Base-by-base conservation (phyloP, 2,113 vertebrate genomes). In the Syngnathus floridae region DNA sequence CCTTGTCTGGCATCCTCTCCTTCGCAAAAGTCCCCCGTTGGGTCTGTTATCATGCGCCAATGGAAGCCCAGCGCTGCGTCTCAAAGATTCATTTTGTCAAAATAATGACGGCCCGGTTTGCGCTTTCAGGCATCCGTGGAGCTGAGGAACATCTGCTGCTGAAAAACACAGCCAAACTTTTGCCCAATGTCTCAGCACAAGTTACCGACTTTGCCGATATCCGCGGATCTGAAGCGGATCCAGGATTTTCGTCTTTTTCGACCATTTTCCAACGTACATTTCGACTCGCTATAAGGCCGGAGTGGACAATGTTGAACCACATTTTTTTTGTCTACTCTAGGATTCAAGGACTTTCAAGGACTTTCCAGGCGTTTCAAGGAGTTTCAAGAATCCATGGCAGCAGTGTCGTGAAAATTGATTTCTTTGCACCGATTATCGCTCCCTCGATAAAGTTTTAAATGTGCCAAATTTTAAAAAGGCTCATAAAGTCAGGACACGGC, bases 121-220 rank as follows among this genome's bases (percentile, higher is more conserved):
- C 4, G 46, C 73, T 74, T 82, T 82, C 82, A 84, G 67, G 66
- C 54, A 45, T 64, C 74, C 21, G 38, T 45, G 79, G 60, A 81
- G 76, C 76, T 84, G 79, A 66, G 72, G 73, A 79, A 88, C 86
- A 86, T 83, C 88, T 89, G 86, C 79, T 22, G 52, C 76, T 51
- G 75, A 58, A 66, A 80, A 66, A 69, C 59, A 78, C 61, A 62
- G 62, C 65, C 60, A 65, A 71, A 71, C 79, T 74, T 68, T 51
- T 36, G 55, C 35, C 17, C 9, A 37, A 59, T 21, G 61, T 31
- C 26, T 31, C 26, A 3, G 26, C 26, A 77, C 9, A 19, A 37
- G 9, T 36, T 58, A 10, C 17, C 55, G 19, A n/a, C n/a, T 51
- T 51, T n/a, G 13, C 48, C 48, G 10, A 48, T 5, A 17, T 48